Evolutionary conservation across 2,113 vertebrate species (phyloP).

Genomic region (Glaucomys volans): DNA sequence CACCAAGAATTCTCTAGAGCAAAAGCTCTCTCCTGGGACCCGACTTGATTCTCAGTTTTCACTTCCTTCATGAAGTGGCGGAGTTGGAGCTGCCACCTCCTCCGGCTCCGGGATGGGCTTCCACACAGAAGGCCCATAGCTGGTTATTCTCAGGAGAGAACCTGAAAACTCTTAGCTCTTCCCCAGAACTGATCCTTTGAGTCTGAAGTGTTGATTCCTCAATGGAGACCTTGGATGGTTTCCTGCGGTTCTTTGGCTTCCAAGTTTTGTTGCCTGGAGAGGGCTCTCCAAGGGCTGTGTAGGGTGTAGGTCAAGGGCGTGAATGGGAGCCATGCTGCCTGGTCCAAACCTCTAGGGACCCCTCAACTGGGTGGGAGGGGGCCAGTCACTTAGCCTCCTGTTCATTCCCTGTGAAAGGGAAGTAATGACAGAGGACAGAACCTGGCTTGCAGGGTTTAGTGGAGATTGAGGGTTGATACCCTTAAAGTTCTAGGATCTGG

Average conservation of each 20-base stretch:
- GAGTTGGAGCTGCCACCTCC: not conserved
- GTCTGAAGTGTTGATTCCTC: not conserved
- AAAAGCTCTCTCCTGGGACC: not conserved
- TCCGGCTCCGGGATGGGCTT: not conserved
- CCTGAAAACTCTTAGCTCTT: not conserved
- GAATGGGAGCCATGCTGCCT: not conserved
- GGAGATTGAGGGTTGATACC: not conserved
- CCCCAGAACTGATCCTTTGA: not conserved
- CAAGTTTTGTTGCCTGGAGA: not conserved
- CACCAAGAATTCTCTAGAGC: not conserved
- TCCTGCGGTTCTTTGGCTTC: not conserved
- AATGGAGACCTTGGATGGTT: too few species aligned
- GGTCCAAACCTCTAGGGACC: not conserved
- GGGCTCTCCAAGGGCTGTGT: not conserved
- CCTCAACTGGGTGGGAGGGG: not conserved
- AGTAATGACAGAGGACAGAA: not conserved
- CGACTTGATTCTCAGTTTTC: not conserved
- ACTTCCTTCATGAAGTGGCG: not conserved
- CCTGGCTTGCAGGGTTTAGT: not conserved
- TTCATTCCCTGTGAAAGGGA: not conserved
- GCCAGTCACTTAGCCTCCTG: not conserved
- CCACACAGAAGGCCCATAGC: not conserved
- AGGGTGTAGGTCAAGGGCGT: not conserved
- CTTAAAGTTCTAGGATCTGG: not conserved
- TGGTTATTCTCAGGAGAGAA: not conserved